Evolutionary conservation across 1,140 invertebrate species (phyloP), one percentile per base, ranked within the genome.

Genomic region (Formica selysi): DNA sequence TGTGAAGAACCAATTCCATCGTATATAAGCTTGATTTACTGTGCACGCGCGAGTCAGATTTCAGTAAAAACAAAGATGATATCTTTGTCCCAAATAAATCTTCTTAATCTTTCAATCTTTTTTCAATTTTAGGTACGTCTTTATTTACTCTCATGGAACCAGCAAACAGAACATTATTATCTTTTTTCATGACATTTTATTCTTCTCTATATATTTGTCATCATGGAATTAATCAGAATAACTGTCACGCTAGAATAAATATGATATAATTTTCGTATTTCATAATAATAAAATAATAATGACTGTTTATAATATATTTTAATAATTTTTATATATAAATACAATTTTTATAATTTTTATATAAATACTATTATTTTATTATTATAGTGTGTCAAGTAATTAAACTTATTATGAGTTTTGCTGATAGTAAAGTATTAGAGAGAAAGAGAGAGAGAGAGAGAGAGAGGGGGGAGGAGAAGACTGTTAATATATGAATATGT

Each of bases 121-220:
- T 61, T 81, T 36, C 38, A 73, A 73, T 81, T 81, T 81, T 41
- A 71, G 22, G 41, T 81, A 61, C 29, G 36, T 79, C 6, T 4
- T 38, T 54, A 32, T n/a, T 61, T 54, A 73, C 38, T 22, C 8
- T 36, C 11, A 61, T 13, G 48, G 13, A 16, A 0, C 3, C 22
- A 16, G 13, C 5, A 36, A n/a, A 6, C 32, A 5, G 51, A 59
- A 41, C 6, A n/a, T 2, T 19, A 59, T 5, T 54, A 4, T 70
- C 26, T 59, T 44, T 32, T 26, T 76, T 16, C 4, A 5, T 70
- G 36, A 29, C 19, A 22, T 71, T 71, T 57, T 36, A 16, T 81
- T 71, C 10, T 70, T 71, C 3, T 48, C 5, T 36, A 11, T 26
- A 16, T 8, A 13, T 22, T 19, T 22, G 1, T 44, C 8, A 67